A percentile compares a stretch with the other conserved stretches of the same genome.
Evolutionary conservation across 2,113 vertebrate species (phyloP).

Genomic region (Crocuta crocuta): DNA sequence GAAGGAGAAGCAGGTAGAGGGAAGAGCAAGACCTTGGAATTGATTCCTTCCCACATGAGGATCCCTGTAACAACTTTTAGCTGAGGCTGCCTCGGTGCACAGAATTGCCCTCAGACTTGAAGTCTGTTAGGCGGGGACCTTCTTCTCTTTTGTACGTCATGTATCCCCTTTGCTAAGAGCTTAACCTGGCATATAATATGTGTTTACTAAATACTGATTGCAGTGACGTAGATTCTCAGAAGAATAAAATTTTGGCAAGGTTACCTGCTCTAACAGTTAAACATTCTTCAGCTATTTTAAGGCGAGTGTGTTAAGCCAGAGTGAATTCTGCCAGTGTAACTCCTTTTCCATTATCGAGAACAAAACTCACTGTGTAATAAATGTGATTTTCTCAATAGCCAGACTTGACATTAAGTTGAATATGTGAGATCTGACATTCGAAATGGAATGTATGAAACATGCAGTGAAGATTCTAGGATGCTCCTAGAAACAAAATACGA

Average conservation of each 20-base stretch:
- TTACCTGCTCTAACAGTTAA: neutral
- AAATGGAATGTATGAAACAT: neutral
- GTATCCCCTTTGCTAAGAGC: neutral
- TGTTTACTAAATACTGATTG: neutral
- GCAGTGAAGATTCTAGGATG: neutral
- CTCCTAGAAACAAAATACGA: neutral
- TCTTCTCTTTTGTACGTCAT: neutral
- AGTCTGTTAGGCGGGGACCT: rapidly evolving
- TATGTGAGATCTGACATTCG: neutral
- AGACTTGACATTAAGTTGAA: neutral
- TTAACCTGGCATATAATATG: neutral
- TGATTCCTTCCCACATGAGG: rapidly evolving
- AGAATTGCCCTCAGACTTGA: neutral
- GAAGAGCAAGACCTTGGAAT: neutral
- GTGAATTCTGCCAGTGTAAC: neutral
- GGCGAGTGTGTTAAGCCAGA: neutral
- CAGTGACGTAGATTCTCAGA: neutral
- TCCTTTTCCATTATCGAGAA: neutral
- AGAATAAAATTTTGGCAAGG: neutral
- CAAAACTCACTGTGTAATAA: neutral
- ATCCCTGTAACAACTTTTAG: rapidly evolving
- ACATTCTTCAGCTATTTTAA: neutral
- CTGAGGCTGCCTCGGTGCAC: neutral
- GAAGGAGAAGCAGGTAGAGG: neutral
- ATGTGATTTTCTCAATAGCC: neutral